phyloP scores from a whole-genome alignment of 2,797 vertebrate species.

The Macroramphosus scolopax region DNA sequence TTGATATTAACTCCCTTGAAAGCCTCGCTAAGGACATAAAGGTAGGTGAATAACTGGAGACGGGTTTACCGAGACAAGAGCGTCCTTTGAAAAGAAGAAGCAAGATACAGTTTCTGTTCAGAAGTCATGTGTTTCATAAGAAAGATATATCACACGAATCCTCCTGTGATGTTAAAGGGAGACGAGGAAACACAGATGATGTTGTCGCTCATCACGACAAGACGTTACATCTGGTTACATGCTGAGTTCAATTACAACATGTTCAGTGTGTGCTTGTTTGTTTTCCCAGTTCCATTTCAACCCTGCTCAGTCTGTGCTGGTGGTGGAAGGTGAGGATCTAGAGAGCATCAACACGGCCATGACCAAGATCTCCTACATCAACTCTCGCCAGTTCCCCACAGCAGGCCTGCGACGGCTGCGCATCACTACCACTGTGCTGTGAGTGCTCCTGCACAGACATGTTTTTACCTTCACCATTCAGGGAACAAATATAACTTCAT shows the following conservation, averaged over 20 bases:
- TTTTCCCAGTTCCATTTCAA: constrained; percentile 93
- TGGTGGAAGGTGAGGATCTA: constrained; percentile 93
- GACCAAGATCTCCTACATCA: constrained; percentile 94
- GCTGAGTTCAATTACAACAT: no score
- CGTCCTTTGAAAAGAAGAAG: no score
- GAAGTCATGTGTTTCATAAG: no score
- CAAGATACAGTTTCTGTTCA: no score
- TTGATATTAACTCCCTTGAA: constrained; percentile 95
- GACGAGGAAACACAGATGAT: no score
- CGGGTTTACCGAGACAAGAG: constrained; percentile 11
- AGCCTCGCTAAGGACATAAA: constrained; percentile 93
- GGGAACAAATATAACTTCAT: neutral
- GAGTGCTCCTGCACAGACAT: constrained; percentile 65
- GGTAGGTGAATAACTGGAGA: constrained; percentile 70
- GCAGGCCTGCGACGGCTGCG: constrained; percentile 85
- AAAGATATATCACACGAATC: no score
- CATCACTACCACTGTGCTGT: constrained; percentile 92
- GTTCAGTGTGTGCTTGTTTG: neutral
- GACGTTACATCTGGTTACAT: no score
- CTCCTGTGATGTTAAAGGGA: no score
- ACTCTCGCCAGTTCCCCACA: constrained; percentile 94
- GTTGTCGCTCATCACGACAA: no score
- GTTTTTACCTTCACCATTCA: neutral
- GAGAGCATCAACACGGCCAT: constrained; percentile 92
- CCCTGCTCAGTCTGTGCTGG: constrained; percentile 93